Evolutionary conservation across 2,888 invertebrate species (phyloP).

Genomic region (Timema cristinae): DNA sequence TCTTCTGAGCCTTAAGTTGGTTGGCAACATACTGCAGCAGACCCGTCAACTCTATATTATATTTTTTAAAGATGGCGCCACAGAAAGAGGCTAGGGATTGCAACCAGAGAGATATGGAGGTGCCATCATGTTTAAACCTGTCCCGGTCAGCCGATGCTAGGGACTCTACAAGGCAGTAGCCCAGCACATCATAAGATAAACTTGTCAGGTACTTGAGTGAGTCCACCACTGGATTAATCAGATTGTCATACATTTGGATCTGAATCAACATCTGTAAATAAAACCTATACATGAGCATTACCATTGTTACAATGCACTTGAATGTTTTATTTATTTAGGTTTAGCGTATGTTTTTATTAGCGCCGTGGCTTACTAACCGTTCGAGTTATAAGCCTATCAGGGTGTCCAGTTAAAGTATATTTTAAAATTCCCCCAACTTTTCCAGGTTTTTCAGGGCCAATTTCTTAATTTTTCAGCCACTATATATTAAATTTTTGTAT

Average conservation of each 20-base stretch:
- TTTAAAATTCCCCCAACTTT: too few relatives aligned
- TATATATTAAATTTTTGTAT: too few relatives aligned
- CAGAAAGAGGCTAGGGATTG: conserved; percentile 94
- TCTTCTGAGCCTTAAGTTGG: conserved; percentile 93
- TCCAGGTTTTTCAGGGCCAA: too few relatives aligned
- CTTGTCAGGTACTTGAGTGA: conserved; percentile 93
- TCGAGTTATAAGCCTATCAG: too few relatives aligned
- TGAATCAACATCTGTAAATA: conserved; percentile 59
- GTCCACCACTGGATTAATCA: conserved; percentile 95
- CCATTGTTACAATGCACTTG: conserved; percentile 9
- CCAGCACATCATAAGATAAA: conserved; percentile 92
- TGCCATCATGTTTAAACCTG: conserved; percentile 82
- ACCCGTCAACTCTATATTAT: conserved; percentile 92
- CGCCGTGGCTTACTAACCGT: too few relatives aligned
- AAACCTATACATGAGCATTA: conserved; percentile 21
- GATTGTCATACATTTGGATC: conserved; percentile 91
- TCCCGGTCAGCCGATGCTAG: conserved; percentile 73
- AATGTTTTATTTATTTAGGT: too few relatives aligned
- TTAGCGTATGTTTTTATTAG: too few relatives aligned
- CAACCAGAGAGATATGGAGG: conserved; percentile 88
- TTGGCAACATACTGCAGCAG: conserved; percentile 96
- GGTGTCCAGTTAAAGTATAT: too few relatives aligned
- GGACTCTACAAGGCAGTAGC: conserved; percentile 93
- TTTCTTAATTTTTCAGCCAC: too few relatives aligned
- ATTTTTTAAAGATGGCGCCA: conserved; percentile 95